phyloP scores from a whole-genome alignment of 2,797 vertebrate genomes.

The Cichlasoma orientale region DNA sequence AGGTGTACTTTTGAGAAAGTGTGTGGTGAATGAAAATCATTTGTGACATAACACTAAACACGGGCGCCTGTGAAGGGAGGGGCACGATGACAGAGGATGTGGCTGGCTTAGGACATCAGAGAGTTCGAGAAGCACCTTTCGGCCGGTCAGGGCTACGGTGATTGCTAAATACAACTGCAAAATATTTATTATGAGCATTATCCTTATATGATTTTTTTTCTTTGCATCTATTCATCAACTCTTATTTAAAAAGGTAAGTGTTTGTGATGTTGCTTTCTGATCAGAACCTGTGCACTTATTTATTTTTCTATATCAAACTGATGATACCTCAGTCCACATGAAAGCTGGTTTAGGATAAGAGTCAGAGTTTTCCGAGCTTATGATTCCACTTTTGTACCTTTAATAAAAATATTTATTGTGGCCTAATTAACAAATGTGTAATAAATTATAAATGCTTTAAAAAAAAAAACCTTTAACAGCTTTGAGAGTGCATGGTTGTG shows the following conservation, averaged over 20 bases:
- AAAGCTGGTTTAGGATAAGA: neutral
- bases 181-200: neutral
- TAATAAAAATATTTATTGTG: accelerated
- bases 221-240: neutral
- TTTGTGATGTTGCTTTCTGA: neutral
- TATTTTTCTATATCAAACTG: neutral
- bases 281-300: neutral
- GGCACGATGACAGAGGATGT: constrained; percentile 48
- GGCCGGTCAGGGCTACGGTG: constrained; percentile 14
- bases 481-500: neutral
- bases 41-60: constrained; percentile 33
- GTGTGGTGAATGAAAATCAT: constrained; percentile 7
- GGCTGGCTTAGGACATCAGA: constrained; percentile 53
- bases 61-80: constrained; percentile 65
- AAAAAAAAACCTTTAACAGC: neutral
- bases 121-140: constrained; percentile 35
- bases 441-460: neutral
- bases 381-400: neutral
- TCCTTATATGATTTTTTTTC: neutral
- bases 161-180: neutral
- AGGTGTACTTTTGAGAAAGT: constrained; percentile 7
- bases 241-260: constrained; percentile 54
- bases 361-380: neutral
- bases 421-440: neutral
- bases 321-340: neutral